Conservation (phyloP, 2,888 invertebrate species). For the Strigamia maritima region DNA sequence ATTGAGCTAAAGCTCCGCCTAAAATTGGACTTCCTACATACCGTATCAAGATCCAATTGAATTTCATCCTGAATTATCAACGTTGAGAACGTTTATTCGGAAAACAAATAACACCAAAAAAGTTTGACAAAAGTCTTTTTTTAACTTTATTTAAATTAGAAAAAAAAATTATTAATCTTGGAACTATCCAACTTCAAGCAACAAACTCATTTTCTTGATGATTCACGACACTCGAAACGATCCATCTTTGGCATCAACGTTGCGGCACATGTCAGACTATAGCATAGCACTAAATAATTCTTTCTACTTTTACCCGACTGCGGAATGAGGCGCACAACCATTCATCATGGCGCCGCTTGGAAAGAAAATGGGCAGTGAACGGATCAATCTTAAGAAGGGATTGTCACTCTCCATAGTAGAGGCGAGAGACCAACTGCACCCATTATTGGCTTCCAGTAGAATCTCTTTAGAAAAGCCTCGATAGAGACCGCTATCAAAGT, state of each 20-base stretch:
- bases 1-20: slow-evolving; percentile 1
- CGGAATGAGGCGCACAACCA: slow-evolving; percentile 15
- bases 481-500: slow-evolving; percentile 32
- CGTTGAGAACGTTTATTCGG: neutral
- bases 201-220: slow-evolving; percentile 8
- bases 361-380: slow-evolving; percentile 32
- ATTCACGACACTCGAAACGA: neutral
- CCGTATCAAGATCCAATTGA: neutral
- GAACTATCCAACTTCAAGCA: neutral
- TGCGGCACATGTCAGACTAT: slow-evolving; percentile 12
- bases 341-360: slow-evolving; percentile 30
- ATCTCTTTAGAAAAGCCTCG: slow-evolving; percentile 28
- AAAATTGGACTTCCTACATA: neutral
- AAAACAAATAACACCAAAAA: neutral
- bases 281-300: slow-evolving; percentile 27
- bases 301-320: slow-evolving; percentile 11
- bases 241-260: slow-evolving; percentile 24
- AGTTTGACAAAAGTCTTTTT: neutral
- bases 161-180: neutral
- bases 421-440: slow-evolving; percentile 29
- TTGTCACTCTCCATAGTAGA: slow-evolving; percentile 31
- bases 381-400: slow-evolving; percentile 34
- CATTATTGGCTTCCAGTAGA: slow-evolving; percentile 34
- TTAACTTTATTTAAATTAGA: neutral
- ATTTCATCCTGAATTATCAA: neutral